phyloP scores from a whole-genome alignment of 2,888 invertebrate species.

The Phania funesta region DNA sequence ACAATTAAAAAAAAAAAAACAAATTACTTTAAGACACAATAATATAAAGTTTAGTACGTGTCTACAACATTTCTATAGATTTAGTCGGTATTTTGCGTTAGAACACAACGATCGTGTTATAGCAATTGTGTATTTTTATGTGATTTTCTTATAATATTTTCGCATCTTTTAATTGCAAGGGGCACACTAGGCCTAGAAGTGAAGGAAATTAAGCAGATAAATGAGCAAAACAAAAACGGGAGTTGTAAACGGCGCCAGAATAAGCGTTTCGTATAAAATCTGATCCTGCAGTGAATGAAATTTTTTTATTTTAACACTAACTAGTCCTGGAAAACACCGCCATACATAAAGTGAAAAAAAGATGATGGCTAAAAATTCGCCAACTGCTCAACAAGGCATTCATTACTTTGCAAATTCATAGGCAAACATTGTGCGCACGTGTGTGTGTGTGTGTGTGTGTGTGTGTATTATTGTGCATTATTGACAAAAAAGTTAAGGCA shows the following conservation, averaged over 20 bases:
- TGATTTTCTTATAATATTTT: neutral
- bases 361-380: neutral
- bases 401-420: conserved; percentile 11
- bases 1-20: conserved; percentile 21
- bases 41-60: conserved; percentile 75
- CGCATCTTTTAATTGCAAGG: neutral
- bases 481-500: conserved; percentile 3
- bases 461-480: no score
- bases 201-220: no score
- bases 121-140: conserved; percentile 6
- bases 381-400: neutral
- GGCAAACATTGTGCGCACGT: conserved; percentile 18
- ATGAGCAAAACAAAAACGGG: no score
- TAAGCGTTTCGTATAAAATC: no score
- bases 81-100: conserved; percentile 77
- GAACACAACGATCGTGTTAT: conserved; percentile 60
- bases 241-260: no score
- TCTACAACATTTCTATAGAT: conserved; percentile 77
- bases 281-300: no score
- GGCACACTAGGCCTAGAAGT: no score
- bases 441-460: no score
- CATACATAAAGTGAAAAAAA: neutral
- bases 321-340: neutral
- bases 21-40: conserved; percentile 47
- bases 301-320: no score